These are phyloP conservation scores for Beaufortia kweichowensis DNA, from an alignment of 2,113 vertebrate genomes.

Conservation along the genomic window DNA sequence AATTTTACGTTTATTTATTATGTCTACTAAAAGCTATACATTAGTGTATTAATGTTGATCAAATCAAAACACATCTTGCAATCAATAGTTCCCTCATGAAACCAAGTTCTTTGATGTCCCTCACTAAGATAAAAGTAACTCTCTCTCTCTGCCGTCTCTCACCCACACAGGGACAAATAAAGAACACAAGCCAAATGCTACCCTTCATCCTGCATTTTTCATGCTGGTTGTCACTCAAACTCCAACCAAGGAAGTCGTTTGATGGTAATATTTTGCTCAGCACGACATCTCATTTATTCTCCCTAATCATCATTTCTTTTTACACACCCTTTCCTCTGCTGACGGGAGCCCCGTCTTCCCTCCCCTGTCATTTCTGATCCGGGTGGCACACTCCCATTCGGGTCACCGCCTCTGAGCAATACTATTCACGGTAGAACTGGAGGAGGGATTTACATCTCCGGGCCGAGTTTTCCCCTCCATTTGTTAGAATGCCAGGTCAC, in stretches of 20 bases:
- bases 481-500: slow-evolving; percentile 92
- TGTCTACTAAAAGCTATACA: neutral
- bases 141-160: neutral
- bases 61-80: slow-evolving; percentile 13
- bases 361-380: slow-evolving; percentile 85
- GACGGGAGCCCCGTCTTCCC: slow-evolving; percentile 76
- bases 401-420: slow-evolving; percentile 84
- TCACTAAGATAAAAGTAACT: slow-evolving; percentile 8
- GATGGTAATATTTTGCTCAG: slow-evolving; percentile 88
- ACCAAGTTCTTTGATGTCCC: slow-evolving; percentile 2
- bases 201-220: slow-evolving; percentile 71
- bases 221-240: slow-evolving; percentile 78
- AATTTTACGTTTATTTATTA: neutral
- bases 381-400: slow-evolving; percentile 82
- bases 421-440: slow-evolving; percentile 83
- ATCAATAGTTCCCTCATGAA: slow-evolving; percentile 1
- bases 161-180: slow-evolving; percentile 32
- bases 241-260: slow-evolving; percentile 76
- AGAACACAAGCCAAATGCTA: slow-evolving; percentile 15
- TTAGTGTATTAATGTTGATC: neutral
- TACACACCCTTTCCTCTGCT: slow-evolving; percentile 83
- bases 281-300: slow-evolving; percentile 86
- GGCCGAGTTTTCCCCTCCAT: slow-evolving; percentile 91
- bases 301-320: slow-evolving; percentile 88
- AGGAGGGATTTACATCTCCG: slow-evolving; percentile 88